These are phyloP conservation scores for Porites evermanni DNA, from an alignment of 92 coral and sea anemone species.

Conservation along the genomic window DNA sequence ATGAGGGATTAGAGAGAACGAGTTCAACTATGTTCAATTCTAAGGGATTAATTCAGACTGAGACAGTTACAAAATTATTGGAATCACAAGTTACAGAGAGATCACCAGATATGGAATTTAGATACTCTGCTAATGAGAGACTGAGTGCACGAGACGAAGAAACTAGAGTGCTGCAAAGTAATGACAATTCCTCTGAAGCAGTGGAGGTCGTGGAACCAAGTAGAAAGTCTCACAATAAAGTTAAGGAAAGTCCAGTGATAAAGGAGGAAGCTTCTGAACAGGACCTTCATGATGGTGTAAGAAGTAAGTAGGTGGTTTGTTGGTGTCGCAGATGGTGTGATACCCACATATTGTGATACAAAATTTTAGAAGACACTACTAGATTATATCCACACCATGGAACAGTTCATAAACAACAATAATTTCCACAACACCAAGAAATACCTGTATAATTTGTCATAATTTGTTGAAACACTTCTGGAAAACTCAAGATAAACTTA, in stretches of 20 bases:
- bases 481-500: too few species aligned
- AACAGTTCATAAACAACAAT: too few species aligned
- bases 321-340: too few species aligned
- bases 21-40: neutral
- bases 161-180: neutral
- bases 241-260: conserved; percentile 4
- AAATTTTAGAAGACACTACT: too few species aligned
- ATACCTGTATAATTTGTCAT: too few species aligned
- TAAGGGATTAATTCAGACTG: neutral
- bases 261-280: conserved; percentile 21
- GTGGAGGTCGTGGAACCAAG: conserved; percentile 17
- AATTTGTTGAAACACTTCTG: too few species aligned
- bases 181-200: neutral
- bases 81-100: neutral
- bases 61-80: neutral
- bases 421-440: too few species aligned
- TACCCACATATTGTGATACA: too few species aligned
- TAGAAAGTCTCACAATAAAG: neutral
- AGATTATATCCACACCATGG: too few species aligned
- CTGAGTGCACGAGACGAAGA: neutral
- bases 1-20: neutral
- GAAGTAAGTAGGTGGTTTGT: conserved; percentile 16
- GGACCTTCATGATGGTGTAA: conserved; percentile 7
- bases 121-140: conserved; percentile 10
- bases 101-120: conserved; percentile 33